Conservation (phyloP, 1,140 invertebrate species). For the Rhizoglyphus robini region DNA sequence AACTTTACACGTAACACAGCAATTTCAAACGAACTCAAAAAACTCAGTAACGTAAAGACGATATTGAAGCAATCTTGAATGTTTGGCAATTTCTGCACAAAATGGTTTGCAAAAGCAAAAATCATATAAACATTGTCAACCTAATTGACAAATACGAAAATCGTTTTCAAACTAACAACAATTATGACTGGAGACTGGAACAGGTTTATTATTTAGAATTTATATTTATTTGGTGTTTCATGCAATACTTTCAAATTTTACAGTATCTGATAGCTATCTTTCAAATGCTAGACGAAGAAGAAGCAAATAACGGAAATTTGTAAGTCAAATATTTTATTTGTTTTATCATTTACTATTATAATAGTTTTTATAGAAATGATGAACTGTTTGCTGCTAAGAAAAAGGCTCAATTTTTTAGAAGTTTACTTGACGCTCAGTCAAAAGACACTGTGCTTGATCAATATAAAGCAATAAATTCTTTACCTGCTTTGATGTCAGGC, state of each 20-base stretch:
- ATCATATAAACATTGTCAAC: constrained; percentile 12
- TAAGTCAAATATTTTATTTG: neutral
- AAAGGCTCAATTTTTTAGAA: constrained; percentile 9
- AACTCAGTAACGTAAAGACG: too few species aligned
- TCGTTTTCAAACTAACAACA: neutral
- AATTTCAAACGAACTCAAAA: too few species aligned
- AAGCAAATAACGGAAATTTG: neutral
- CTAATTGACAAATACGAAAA: neutral
- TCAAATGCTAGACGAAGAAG: constrained; percentile 4
- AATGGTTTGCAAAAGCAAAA: neutral
- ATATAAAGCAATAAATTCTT: neutral
- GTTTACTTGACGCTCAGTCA: constrained; percentile 2
- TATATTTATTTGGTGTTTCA: neutral
- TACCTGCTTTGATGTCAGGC: neutral
- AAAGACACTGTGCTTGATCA: constrained; percentile 2
- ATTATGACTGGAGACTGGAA: neutral
- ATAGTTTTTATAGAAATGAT: neutral
- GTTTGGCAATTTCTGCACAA: neutral
- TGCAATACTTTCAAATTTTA: neutral
- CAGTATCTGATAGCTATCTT: constrained; percentile 3
- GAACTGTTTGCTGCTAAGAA: neutral
- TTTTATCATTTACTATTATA: neutral
- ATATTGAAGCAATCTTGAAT: too few species aligned
- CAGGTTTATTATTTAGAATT: neutral
- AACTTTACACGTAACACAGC: too few species aligned